A percentile compares a stretch with the other conserved stretches of the same genome.
phyloP scores from a whole-genome alignment of 2,113 vertebrate genomes.

The Accipiter cooperii region DNA sequence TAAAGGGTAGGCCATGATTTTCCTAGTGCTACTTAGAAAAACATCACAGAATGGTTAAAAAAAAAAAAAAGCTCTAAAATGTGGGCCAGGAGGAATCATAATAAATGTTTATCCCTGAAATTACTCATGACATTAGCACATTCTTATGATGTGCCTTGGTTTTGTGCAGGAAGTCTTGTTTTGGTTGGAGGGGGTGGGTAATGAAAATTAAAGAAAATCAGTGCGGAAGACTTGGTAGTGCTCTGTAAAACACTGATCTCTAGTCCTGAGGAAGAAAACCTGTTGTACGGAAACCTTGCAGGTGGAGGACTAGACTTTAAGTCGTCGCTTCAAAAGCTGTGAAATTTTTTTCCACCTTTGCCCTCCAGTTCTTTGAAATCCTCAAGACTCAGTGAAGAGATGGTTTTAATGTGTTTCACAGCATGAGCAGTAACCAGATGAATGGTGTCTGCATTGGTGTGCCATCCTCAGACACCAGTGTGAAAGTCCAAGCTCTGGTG shows the following conservation, averaged over 20 bases:
- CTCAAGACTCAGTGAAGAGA: background rate
- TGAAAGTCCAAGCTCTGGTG: background rate
- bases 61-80: background rate
- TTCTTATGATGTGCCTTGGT: background rate
- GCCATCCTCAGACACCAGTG: background rate
- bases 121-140: background rate
- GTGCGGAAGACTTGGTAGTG: background rate
- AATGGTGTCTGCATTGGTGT: background rate
- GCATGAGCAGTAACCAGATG: background rate
- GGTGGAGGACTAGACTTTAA: slow-evolving; percentile 40
- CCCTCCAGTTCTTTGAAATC: background rate
- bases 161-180: background rate
- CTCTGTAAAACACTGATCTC: background rate
- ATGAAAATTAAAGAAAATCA: background rate
- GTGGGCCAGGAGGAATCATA: background rate
- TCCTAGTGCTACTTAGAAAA: background rate
- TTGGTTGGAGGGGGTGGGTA: background rate
- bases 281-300: background rate
- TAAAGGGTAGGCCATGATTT: background rate
- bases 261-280: background rate
- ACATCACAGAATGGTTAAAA: background rate
- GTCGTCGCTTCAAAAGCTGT: slow-evolving; percentile 39
- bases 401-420: background rate
- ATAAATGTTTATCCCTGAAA: background rate
- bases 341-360: background rate